A percentile compares a stretch with the other conserved stretches of the same genome.
Conservation (phyloP, 2,797 vertebrate genomes). For the Nyctibius grandis region DNA sequence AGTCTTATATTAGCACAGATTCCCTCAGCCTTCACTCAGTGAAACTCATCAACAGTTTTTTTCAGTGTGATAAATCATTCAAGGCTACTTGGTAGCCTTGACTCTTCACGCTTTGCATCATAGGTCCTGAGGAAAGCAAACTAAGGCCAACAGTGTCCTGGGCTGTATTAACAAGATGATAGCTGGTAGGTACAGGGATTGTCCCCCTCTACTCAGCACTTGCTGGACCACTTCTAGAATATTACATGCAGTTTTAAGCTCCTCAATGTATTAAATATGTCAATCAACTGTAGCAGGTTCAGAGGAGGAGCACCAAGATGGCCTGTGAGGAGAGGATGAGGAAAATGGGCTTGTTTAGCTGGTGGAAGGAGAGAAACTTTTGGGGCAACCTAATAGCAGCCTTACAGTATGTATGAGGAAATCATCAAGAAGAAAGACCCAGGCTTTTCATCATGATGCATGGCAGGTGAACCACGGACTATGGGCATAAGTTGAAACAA, state of each 20-base stretch:
- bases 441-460: accelerated
- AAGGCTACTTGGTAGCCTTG: background rate
- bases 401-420: background rate
- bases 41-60: background rate
- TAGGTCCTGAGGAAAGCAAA: background rate
- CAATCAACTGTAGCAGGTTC: background rate
- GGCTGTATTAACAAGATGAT: background rate
- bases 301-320: background rate
- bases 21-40: background rate
- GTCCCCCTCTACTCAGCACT: background rate
- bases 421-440: background rate
- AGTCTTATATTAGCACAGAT: background rate
- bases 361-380: background rate
- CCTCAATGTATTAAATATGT: background rate
- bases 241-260: background rate
- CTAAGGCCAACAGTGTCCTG: background rate
- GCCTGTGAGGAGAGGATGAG: background rate
- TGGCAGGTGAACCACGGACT: background rate
- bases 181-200: background rate
- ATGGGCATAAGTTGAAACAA: background rate
- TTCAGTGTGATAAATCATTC: background rate
- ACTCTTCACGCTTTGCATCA: accelerated
- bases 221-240: background rate
- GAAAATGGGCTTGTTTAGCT: background rate
- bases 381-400: background rate